A percentile compares a stretch with the other conserved stretches of the same genome.
Evolutionary conservation across 37 sponge, comb jelly and placozoan genomes (phyloP).

Genomic region (Oscarella lobularis): DNA sequence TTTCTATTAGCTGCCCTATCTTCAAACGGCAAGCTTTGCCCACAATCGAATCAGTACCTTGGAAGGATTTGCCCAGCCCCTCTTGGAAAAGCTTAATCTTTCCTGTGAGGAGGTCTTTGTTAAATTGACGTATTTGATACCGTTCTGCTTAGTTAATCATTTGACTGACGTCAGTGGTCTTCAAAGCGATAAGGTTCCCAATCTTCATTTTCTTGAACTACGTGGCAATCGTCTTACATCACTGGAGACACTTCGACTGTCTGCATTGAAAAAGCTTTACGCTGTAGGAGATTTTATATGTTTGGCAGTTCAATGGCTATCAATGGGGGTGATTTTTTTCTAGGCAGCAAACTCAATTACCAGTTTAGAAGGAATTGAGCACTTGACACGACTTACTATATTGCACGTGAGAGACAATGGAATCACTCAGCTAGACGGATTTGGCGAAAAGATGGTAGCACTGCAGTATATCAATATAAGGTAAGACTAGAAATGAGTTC

Average conservation of each 20-base stretch:
- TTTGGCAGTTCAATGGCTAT: background rate
- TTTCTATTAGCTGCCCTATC: constrained; percentile 51
- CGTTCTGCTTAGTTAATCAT: constrained; percentile 39
- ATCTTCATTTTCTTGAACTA: constrained; percentile 52
- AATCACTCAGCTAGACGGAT: constrained; percentile 55
- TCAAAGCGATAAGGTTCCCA: constrained; percentile 30
- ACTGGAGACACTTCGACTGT: constrained; percentile 37
- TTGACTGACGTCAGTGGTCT: constrained; percentile 56
- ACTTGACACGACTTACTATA: constrained; percentile 48
- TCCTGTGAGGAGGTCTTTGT: background rate
- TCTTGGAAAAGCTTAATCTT: constrained; percentile 59
- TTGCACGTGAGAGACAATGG: constrained; percentile 77
- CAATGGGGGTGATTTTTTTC: background rate
- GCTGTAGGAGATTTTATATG: constrained; percentile 6
- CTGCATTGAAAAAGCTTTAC: constrained; percentile 66
- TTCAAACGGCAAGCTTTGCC: constrained; percentile 72
- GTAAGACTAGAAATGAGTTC: constrained; percentile 21
- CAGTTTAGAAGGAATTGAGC: constrained; percentile 44
- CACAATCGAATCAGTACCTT: constrained; percentile 57
- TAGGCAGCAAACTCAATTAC: constrained; percentile 65
- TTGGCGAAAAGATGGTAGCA: constrained; percentile 52
- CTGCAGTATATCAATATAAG: constrained; percentile 85
- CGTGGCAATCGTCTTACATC: constrained; percentile 58
- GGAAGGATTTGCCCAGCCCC: constrained; percentile 65
- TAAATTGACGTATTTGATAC: background rate